Percentiles rank a stretch among this genome's conserved stretches.
These are phyloP conservation scores for Ochropleura leucogaster DNA, from an alignment of 2,888 invertebrate genomes.

Conservation along the genomic window DNA sequence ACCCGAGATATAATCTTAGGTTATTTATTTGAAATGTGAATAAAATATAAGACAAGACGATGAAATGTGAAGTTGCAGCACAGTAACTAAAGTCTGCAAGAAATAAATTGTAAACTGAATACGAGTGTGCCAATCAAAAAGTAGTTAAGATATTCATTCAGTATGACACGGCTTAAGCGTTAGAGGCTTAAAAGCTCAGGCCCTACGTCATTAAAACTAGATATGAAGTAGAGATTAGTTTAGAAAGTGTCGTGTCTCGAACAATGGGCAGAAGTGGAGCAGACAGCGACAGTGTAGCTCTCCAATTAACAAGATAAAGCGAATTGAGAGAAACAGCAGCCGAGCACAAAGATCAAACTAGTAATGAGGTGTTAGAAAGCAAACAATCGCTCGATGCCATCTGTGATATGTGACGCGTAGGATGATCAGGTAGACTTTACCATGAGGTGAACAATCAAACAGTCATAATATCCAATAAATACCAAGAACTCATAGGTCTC, in stretches of 20 bases:
- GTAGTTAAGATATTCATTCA: slow-evolving; percentile 52
- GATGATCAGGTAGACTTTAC: slow-evolving; percentile 57
- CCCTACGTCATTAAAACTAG: slow-evolving; percentile 79
- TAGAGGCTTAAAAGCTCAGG: slow-evolving; percentile 70
- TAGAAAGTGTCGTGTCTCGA: slow-evolving; percentile 86
- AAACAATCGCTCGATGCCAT: slow-evolving; percentile 74
- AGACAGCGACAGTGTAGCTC: slow-evolving; percentile 72
- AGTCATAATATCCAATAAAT: slow-evolving; percentile 61
- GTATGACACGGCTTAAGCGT: slow-evolving; percentile 55
- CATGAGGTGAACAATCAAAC: slow-evolving; percentile 41
- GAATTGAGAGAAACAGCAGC: slow-evolving; percentile 77
- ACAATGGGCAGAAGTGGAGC: slow-evolving; percentile 84
- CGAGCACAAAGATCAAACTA: slow-evolving; percentile 69
- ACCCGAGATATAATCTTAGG: slow-evolving; percentile 35
- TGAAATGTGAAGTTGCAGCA: slow-evolving; percentile 31
- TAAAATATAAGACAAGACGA: slow-evolving; percentile 48
- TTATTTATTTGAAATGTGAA: slow-evolving; percentile 49
- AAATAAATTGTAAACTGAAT: slow-evolving; percentile 42
- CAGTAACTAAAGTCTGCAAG: slow-evolving; percentile 10
- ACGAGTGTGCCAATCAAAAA: slow-evolving; percentile 51
- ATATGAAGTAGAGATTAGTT: slow-evolving; percentile 81
- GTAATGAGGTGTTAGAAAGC: slow-evolving; percentile 76
- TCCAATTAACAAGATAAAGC: slow-evolving; percentile 82
- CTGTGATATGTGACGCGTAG: slow-evolving; percentile 65
- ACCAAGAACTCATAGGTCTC: slow-evolving; percentile 46